A percentile compares a stretch with the other conserved stretches of the same genome.
Evolutionary conservation across 2,888 invertebrate species (phyloP).

Genomic region (Epinotia ramella): DNA sequence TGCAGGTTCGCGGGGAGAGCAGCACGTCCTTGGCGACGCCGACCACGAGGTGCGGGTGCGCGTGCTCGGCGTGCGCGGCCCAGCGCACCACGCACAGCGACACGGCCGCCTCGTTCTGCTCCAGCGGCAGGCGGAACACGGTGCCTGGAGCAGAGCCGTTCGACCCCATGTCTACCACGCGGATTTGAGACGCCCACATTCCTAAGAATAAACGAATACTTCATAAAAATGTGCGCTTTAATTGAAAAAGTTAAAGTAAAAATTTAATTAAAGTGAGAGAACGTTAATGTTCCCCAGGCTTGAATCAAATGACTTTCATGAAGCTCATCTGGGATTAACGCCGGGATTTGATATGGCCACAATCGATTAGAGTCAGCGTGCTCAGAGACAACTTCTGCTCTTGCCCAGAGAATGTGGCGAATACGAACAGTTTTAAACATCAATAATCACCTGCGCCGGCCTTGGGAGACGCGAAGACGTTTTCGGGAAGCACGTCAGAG

Average conservation of each 20-base stretch:
- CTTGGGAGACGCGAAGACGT: conserved; percentile 97
- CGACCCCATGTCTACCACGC: conserved; percentile 93
- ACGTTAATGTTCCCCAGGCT: conserved; percentile 71
- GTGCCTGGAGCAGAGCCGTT: conserved; percentile 87
- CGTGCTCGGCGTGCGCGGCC: conserved; percentile 80
- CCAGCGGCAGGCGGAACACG: conserved; percentile 91
- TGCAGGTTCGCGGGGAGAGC: conserved; percentile 93
- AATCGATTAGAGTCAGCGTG: conserved; percentile 80
- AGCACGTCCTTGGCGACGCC: conserved; percentile 97
- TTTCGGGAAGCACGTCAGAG: conserved; percentile 97
- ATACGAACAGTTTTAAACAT: neutral
- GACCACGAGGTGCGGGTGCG: conserved; percentile 88
- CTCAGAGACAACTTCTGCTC: conserved; percentile 70
- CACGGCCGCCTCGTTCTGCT: conserved; percentile 98
- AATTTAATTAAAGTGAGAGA: neutral
- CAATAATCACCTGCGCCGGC: conserved; percentile 89
- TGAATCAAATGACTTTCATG: conserved; percentile 79
- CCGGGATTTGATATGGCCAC: conserved; percentile 79
- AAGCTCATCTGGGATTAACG: conserved; percentile 82
- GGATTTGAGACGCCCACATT: conserved; percentile 97
- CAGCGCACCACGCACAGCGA: conserved; percentile 94
- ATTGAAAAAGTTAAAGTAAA: neutral
- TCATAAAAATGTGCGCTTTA: neutral
- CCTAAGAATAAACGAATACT: conserved; percentile 76
- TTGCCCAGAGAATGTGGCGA: conserved; percentile 84